phyloP scores from a whole-genome alignment of 23 tunicate species.

The Styela clava region DNA sequence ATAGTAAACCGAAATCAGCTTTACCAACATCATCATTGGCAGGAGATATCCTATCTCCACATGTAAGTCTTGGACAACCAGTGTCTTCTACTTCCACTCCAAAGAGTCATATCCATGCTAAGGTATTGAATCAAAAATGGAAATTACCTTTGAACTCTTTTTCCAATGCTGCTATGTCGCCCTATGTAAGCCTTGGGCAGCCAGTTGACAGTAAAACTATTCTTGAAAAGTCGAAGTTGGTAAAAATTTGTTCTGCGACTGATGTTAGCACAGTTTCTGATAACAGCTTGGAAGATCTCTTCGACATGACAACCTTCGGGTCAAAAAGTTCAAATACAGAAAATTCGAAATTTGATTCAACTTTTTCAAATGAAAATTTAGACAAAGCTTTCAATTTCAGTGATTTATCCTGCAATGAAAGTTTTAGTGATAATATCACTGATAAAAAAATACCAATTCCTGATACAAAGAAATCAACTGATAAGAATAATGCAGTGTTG shows the following conservation, averaged over 20 bases:
- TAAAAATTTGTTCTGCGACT: neutral
- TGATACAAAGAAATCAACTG: neutral
- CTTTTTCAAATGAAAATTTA: neutral
- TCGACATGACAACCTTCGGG: neutral
- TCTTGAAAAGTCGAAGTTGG: neutral
- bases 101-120: neutral
- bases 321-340: neutral
- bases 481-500: neutral
- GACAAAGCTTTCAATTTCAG: constrained; percentile 4
- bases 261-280: neutral
- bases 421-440: neutral
- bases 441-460: neutral
- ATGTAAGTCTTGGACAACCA: neutral
- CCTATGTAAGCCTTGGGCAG: neutral
- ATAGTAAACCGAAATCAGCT: neutral
- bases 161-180: neutral
- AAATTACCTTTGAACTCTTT: too few species aligned
- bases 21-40: neutral
- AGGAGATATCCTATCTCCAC: neutral
- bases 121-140: too few species aligned
- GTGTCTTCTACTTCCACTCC: neutral
- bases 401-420: neutral
- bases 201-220: neutral
- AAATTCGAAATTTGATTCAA: neutral
- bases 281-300: constrained; percentile 21